Conservation (phyloP, 2,888 invertebrate species). For the Rotaria socialis region DNA sequence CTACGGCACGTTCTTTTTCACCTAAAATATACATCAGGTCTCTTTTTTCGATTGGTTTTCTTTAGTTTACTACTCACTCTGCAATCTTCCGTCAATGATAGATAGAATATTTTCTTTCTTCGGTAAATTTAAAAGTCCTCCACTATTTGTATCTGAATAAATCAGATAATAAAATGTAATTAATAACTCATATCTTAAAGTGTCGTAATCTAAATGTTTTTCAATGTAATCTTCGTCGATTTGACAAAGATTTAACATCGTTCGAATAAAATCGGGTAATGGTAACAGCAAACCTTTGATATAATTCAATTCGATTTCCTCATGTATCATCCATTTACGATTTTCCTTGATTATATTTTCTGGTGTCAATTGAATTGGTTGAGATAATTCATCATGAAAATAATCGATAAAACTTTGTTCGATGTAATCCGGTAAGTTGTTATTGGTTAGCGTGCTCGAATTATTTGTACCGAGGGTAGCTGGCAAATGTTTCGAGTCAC, state of each 20-base stretch:
- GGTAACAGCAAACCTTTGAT: constrained; percentile 33
- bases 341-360: constrained; percentile 11
- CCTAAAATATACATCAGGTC: constrained; percentile 36
- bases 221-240: constrained; percentile 36
- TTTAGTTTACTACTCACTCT: constrained; percentile 31
- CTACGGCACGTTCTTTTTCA: constrained; percentile 16
- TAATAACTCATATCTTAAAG: constrained; percentile 40
- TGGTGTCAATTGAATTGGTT: constrained; percentile 38
- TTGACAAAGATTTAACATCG: constrained; percentile 34
- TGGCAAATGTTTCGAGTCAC: not conserved
- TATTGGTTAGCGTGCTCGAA: not conserved
- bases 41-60: not conserved
- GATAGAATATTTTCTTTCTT: constrained; percentile 40
- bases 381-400: constrained; percentile 39
- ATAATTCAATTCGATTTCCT: constrained; percentile 33
- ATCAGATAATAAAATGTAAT: constrained; percentile 36
- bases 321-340: constrained; percentile 21
- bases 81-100: constrained; percentile 37
- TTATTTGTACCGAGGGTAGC: constrained; percentile 4
- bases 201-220: constrained; percentile 40
- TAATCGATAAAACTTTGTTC: constrained; percentile 41
- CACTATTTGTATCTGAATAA: constrained; percentile 11
- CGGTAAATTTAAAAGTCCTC: constrained; percentile 11
- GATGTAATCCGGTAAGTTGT: constrained; percentile 39
- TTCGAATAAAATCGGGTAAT: constrained; percentile 37